Base-by-base conservation (phyloP, 2,888 invertebrate species). In the Diarsia dahlii region DNA sequence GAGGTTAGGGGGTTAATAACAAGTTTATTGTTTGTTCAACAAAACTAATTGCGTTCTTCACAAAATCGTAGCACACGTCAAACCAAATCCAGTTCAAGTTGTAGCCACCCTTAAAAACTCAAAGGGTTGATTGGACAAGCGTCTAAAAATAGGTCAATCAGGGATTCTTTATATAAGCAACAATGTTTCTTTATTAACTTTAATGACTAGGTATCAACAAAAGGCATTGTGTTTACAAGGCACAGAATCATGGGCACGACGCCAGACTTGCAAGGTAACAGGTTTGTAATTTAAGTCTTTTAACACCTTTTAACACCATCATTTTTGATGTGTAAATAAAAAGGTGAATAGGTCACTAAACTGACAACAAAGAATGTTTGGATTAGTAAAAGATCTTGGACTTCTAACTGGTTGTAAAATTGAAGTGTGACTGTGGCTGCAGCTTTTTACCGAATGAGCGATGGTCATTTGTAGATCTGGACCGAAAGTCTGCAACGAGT, bases 61-160 rank as follows among this genome's bases (percentile, higher is more conserved):
- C 23, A 46, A 18, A n/a, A 9, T 23, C 15, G 13, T 34, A 34
- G 23, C 64, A 54, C 64, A 48, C 15, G 69, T n/a, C 48, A 76
- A 76, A 56, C 23, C 5, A 28, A 52, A 66, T 39, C 10, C 1
- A 15, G 15, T 9, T 45, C 34, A 39, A 3, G 2, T 67, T 28
- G 15, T 12, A 60, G 56, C 13, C 1, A 74, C 54, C 50, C 50
- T 23, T 23, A 18, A 50, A 71, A 60, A 52, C 2, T 15, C 45
- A 64, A 34, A 46, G 60, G 78, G 56, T 54, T 69, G 52, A 60
- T 28, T 39, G 18, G 28, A 77, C 39, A 45, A 9, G n/a, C 1
- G 2, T 45, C 28, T 62, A 70, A 52, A 84, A 74, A 83, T 84
- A 74, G 70, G 80, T 70, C 74, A 80, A 80, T 81, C 48, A 80